phyloP scores from a whole-genome alignment of 2,797 vertebrate genomes.

The Prunella strophiata region DNA sequence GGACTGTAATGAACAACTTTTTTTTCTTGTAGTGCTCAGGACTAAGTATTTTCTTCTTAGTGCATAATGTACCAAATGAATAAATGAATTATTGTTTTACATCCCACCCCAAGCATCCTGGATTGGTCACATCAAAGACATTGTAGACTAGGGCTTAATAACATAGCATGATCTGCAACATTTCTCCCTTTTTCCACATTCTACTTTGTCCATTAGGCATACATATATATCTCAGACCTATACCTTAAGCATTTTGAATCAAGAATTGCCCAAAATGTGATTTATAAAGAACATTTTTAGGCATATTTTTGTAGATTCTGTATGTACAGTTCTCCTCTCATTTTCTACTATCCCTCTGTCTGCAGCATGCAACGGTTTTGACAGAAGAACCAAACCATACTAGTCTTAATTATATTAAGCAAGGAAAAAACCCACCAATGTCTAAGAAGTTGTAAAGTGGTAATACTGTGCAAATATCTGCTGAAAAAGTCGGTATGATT shows the following conservation, averaged over 20 bases:
- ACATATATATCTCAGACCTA: background rate
- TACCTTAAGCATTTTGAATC: background rate
- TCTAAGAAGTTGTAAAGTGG: background rate
- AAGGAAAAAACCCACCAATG: accelerated
- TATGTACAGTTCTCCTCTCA: background rate
- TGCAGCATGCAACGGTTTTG: background rate
- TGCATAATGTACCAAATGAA: background rate
- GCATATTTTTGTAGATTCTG: background rate
- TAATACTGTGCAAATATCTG: background rate
- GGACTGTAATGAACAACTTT: background rate
- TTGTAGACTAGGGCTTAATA: background rate
- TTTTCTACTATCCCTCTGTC: background rate
- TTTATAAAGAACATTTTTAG: background rate
- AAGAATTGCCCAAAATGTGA: background rate
- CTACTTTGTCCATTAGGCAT: background rate
- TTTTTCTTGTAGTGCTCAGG: background rate
- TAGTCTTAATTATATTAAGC: background rate
- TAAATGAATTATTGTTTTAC: background rate
- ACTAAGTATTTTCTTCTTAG: background rate
- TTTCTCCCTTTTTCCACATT: background rate
- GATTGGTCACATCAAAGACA: background rate
- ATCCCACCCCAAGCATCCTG: background rate
- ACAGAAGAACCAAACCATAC: background rate
- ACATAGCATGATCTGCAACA: background rate
- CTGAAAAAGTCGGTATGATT: background rate